Evolutionary conservation across 2,888 invertebrate genomes (phyloP).

Genomic region (Cheilosia vernalis): DNA sequence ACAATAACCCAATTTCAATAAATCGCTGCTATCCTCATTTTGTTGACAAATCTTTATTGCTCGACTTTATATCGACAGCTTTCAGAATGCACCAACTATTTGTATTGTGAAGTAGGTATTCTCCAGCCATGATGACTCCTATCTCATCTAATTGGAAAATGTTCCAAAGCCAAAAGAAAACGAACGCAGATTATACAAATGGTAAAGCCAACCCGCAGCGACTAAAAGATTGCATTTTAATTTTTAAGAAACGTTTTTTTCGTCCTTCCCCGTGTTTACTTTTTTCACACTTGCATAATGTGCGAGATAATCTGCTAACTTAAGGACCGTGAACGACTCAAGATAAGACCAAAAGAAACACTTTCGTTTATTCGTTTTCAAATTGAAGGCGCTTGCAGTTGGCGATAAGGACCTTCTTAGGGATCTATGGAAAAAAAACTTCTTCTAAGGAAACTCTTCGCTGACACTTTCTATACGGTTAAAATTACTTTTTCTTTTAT

Average conservation of each 20-base stretch:
- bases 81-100: neutral
- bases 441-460: slow-evolving; percentile 23
- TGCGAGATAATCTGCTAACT: slow-evolving; percentile 41
- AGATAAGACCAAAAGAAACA: slow-evolving; percentile 60
- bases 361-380: slow-evolving; percentile 60
- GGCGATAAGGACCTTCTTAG: slow-evolving; percentile 42
- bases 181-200: slow-evolving; percentile 22
- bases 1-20: too few species aligned
- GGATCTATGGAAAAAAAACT: slow-evolving; percentile 16
- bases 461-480: slow-evolving; percentile 34
- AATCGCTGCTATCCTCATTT: neutral
- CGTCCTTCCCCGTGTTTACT: neutral
- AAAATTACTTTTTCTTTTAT: slow-evolving; percentile 3
- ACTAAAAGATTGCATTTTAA: slow-evolving; percentile 57
- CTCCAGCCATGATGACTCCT: neutral
- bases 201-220: slow-evolving; percentile 24
- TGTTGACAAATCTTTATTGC: neutral
- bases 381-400: slow-evolving; percentile 16
- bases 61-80: neutral
- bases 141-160: slow-evolving; percentile 22
- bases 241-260: slow-evolving; percentile 55
- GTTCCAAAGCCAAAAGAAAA: slow-evolving; percentile 9
- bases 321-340: slow-evolving; percentile 47
- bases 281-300: slow-evolving; percentile 53
- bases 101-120: neutral